Conservation (phyloP, 2,888 invertebrate species). For the Ichneumoninae sp. region DNA sequence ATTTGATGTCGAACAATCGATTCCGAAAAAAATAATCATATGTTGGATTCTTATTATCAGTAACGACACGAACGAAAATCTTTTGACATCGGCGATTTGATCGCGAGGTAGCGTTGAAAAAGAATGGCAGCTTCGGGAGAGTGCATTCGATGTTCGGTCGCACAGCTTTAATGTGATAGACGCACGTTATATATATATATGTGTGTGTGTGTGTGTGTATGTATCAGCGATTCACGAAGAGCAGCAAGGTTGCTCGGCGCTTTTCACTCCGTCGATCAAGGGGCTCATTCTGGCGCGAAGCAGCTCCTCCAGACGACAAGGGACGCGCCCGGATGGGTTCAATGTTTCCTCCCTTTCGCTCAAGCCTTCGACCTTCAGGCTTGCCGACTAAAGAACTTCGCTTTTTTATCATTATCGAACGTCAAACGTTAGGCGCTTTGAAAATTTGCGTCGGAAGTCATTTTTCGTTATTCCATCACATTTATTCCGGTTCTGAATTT, state of each 20-base stretch:
- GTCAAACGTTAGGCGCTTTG: conserved; percentile 7
- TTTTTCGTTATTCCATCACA: not conserved
- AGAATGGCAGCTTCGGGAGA: not conserved
- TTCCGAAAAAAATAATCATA: not conserved
- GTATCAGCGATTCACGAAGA: conserved; percentile 37
- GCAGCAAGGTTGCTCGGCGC: conserved; percentile 40
- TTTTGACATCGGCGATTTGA: not conserved
- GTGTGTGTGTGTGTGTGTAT: not conserved
- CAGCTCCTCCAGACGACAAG: conserved; percentile 39
- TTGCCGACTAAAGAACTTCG: not conserved
- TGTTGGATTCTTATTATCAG: not conserved
- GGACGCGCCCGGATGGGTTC: conserved; percentile 16
- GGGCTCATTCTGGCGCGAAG: conserved; percentile 55
- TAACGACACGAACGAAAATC: not conserved
- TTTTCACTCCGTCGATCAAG: conserved; percentile 59
- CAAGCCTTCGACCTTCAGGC: not conserved
- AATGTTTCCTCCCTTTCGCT: conserved; percentile 9
- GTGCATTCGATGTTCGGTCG: not conserved
- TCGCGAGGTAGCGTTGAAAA: not conserved
- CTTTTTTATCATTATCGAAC: not conserved
- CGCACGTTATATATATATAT: conserved; percentile 2
- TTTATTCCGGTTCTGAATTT: not conserved
- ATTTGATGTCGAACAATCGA: conserved; percentile 29
- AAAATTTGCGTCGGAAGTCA: not conserved
- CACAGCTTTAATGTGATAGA: not conserved